Conservation (phyloP, 2,797 vertebrate species). For the Naso thynnoides region DNA sequence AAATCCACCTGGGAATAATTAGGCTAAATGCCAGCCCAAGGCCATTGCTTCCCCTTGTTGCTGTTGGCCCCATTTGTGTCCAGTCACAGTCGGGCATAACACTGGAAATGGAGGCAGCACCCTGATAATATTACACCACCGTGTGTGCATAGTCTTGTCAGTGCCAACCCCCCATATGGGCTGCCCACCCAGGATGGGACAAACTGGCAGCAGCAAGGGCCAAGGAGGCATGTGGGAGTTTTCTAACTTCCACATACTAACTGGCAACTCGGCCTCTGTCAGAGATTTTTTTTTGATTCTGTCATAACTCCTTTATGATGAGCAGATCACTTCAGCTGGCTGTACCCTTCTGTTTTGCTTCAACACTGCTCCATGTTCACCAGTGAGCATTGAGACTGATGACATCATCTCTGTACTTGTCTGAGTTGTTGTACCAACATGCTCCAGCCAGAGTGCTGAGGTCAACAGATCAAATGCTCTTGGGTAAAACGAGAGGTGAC, state of each 20-base stretch:
- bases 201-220: constrained; percentile 2
- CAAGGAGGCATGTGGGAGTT: constrained; percentile 29
- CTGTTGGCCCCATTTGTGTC: constrained; percentile 6
- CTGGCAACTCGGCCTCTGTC: constrained; percentile 4
- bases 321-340: background rate
- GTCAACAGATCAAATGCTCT: too few species aligned
- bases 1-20: constrained; percentile 2
- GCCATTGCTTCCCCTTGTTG: constrained; percentile 2
- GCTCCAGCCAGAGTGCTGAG: too few species aligned
- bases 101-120: constrained; percentile 22
- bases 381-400: background rate
- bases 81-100: constrained; percentile 15
- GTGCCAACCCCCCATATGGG: constrained; percentile 27
- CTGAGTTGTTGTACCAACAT: too few species aligned
- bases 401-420: too few species aligned
- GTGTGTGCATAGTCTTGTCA: constrained; percentile 33
- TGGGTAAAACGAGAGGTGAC: too few species aligned
- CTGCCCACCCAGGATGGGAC: constrained; percentile 20
- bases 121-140: constrained; percentile 38
- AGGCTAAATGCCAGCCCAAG: background rate
- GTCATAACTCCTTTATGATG: constrained; percentile 10
- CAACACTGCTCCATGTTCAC: constrained; percentile 2
- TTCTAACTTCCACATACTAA: constrained; percentile 24
- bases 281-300: constrained; percentile 4
- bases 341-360: background rate